Percentiles rank a stretch among this genome's conserved stretches.
Evolutionary conservation across 2,888 invertebrate species (phyloP).

Genomic region (Cylloceria caligata): DNA sequence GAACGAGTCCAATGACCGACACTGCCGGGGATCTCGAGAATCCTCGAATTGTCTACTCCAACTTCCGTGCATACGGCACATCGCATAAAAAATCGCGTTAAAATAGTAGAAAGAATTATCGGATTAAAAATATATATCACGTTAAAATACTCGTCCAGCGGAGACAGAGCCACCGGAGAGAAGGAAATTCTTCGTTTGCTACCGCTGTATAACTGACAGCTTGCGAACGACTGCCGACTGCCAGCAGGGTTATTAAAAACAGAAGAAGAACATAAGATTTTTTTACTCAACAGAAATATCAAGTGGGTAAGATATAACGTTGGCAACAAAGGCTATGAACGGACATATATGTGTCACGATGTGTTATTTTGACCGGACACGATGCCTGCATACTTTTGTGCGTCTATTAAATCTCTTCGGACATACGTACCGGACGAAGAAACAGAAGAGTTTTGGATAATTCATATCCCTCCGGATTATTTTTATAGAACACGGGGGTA

Average conservation of each 20-base stretch:
- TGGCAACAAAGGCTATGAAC: neutral
- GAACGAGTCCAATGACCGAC: conserved; percentile 54
- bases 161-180: neutral
- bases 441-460: neutral
- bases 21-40: conserved; percentile 37
- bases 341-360: neutral
- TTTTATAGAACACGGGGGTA: neutral
- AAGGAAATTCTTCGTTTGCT: neutral
- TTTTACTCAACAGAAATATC: neutral
- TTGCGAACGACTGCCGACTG: neutral
- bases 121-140: conserved; percentile 24
- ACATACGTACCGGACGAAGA: neutral
- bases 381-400: no score
- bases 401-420: neutral
- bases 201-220: conserved; percentile 30
- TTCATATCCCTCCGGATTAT: neutral
- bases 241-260: conserved; percentile 18
- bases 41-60: conserved; percentile 44
- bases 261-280: neutral
- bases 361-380: neutral
- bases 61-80: conserved; percentile 25
- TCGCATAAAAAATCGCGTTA: conserved; percentile 27
- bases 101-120: conserved; percentile 28
- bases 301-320: neutral
- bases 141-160: conserved; percentile 27